Conservation (phyloP, 2,113 vertebrate species). For the Urocynchramus pylzowi region DNA sequence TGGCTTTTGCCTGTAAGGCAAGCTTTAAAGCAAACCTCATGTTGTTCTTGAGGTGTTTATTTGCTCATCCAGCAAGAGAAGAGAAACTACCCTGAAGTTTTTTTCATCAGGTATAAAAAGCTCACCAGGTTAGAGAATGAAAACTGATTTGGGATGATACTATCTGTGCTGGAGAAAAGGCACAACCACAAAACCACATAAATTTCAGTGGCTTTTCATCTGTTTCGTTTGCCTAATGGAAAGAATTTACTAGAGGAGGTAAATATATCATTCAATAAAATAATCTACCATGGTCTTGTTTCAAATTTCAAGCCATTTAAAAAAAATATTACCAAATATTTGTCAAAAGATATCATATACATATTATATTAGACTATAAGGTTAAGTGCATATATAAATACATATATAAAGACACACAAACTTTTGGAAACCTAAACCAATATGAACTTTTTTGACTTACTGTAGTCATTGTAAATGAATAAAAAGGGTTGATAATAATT, state of each 20-base stretch:
- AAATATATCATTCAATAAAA: neutral
- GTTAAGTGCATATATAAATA: neutral
- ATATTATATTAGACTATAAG: neutral
- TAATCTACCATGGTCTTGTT: neutral
- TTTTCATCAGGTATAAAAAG: neutral
- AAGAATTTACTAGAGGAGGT: neutral
- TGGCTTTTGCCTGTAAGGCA: neutral
- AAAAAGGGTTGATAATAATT: neutral
- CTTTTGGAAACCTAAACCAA: neutral
- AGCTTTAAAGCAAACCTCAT: neutral
- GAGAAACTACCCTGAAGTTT: neutral
- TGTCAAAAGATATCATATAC: neutral
- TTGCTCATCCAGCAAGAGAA: neutral
- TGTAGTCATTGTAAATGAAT: neutral
- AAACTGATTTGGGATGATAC: neutral
- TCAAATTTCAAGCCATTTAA: neutral
- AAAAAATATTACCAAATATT: neutral
- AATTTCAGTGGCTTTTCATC: neutral
- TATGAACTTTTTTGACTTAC: neutral
- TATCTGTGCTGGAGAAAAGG: neutral
- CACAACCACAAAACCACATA: neutral
- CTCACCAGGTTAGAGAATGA: neutral
- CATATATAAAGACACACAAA: rapidly evolving
- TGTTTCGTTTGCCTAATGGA: neutral
- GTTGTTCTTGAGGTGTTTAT: neutral